These are phyloP conservation scores for Rhagoletis pomonella DNA, from an alignment of 1,140 invertebrate species.

Conservation along the genomic window DNA sequence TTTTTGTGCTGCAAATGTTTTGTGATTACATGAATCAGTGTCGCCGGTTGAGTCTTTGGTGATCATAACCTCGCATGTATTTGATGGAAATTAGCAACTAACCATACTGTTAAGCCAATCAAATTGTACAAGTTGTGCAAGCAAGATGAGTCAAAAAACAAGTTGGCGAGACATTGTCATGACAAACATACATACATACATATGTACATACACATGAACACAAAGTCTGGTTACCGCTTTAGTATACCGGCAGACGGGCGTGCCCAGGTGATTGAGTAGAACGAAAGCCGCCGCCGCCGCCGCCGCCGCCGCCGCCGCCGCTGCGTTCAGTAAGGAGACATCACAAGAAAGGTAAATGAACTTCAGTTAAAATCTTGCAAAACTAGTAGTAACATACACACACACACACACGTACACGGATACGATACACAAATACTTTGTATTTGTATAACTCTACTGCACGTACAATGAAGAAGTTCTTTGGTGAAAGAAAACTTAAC, in stretches of 20 bases:
- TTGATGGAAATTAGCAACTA: constrained; percentile 22
- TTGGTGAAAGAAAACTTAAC: not conserved
- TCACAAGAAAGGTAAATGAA: constrained; percentile 40
- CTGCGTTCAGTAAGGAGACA: not conserved
- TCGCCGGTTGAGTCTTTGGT: not conserved
- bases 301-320: not conserved
- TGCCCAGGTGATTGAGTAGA: not conserved
- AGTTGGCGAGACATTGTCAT: not conserved
- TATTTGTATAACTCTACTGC: not conserved
- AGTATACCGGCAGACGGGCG: not conserved
- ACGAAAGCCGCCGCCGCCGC: not conserved
- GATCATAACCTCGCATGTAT: not conserved
- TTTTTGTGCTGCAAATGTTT: not conserved
- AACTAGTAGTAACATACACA: not conserved
- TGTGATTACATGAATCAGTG: not conserved
- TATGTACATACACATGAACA: not conserved
- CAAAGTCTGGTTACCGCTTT: constrained; percentile 23
- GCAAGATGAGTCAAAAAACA: constrained; percentile 35
- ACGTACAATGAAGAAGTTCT: not conserved
- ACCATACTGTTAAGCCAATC: not conserved
- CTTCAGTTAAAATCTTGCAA: constrained; percentile 44
- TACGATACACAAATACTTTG: not conserved
- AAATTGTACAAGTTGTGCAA: not conserved
- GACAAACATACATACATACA: not conserved
- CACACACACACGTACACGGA: not conserved